phyloP scores from a whole-genome alignment of 2,113 vertebrate species.

The Thunnus maccoyii region DNA sequence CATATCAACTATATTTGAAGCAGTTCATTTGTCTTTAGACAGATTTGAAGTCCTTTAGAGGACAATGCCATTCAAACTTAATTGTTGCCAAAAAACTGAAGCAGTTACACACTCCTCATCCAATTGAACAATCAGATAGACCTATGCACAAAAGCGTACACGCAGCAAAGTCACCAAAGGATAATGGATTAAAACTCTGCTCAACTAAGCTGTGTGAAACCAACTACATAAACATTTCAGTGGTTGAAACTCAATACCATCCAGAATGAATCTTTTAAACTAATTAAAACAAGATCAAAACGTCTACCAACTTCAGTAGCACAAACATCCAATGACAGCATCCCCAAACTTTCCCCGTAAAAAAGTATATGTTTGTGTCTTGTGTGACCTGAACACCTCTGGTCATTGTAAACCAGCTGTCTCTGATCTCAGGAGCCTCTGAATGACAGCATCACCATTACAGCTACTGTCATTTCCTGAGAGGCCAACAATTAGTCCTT shows the following conservation, averaged over 20 bases:
- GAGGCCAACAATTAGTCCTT: conserved; percentile 64
- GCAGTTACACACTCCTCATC: too few relatives aligned
- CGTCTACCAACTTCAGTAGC: neutral
- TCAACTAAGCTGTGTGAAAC: too few relatives aligned
- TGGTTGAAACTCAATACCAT: neutral
- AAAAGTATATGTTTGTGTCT: conserved; percentile 11
- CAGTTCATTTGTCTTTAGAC: too few relatives aligned
- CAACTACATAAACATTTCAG: too few relatives aligned
- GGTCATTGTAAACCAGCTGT: conserved; percentile 45
- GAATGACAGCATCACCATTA: conserved; percentile 54
- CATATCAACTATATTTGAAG: too few relatives aligned
- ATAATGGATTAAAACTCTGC: too few relatives aligned
- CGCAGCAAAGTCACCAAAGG: too few relatives aligned
- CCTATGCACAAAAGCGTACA: too few relatives aligned
- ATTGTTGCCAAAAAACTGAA: too few relatives aligned
- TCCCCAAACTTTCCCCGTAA: conserved; percentile 11
- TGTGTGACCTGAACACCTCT: conserved; percentile 22
- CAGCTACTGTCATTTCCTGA: conserved; percentile 66
- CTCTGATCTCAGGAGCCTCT: conserved; percentile 59
- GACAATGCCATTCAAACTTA: too few relatives aligned
- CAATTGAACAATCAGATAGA: too few relatives aligned
- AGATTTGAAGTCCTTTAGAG: too few relatives aligned
- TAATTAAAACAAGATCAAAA: conserved; percentile 18
- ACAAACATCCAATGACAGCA: neutral
- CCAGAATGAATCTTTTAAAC: neutral